These are phyloP conservation scores for Hipparchia semele DNA, from an alignment of 2,888 invertebrate genomes.

Conservation along the genomic window DNA sequence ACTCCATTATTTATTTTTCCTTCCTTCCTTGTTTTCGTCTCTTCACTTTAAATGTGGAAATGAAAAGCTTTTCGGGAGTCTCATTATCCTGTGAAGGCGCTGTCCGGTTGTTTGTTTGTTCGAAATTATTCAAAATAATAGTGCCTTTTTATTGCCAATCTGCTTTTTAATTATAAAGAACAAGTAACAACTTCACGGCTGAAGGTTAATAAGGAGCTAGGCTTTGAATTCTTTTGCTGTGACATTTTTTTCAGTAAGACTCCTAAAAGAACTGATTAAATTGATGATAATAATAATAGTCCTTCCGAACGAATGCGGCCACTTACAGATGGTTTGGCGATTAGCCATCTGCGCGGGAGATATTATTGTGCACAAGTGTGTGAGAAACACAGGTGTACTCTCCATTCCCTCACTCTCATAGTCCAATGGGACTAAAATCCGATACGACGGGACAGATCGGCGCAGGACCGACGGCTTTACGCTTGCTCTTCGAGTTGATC, in stretches of 20 bases:
- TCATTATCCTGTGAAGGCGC: slow-evolving; percentile 34
- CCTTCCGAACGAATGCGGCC: too few relatives aligned
- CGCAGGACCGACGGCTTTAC: too few relatives aligned
- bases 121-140: slow-evolving; percentile 6
- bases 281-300: too few relatives aligned
- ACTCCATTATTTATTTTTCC: slow-evolving; percentile 62
- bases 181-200: neutral
- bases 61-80: slow-evolving; percentile 52
- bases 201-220: neutral
- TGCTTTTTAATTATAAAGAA: neutral
- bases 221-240: neutral
- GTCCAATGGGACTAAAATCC: too few relatives aligned
- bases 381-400: too few relatives aligned
- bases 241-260: neutral
- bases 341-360: too few relatives aligned
- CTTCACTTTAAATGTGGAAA: slow-evolving; percentile 56
- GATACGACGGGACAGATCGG: too few relatives aligned
- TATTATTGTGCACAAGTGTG: too few relatives aligned
- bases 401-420: too few relatives aligned
- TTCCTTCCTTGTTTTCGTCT: slow-evolving; percentile 57
- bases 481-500: too few relatives aligned
- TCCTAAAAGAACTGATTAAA: too few relatives aligned
- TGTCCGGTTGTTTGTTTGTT: slow-evolving; percentile 29
- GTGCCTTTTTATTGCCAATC: neutral
- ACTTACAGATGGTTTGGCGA: too few relatives aligned